These are phyloP conservation scores for Mola mola DNA, from an alignment of 2,113 vertebrate genomes.

Conservation along the genomic window DNA sequence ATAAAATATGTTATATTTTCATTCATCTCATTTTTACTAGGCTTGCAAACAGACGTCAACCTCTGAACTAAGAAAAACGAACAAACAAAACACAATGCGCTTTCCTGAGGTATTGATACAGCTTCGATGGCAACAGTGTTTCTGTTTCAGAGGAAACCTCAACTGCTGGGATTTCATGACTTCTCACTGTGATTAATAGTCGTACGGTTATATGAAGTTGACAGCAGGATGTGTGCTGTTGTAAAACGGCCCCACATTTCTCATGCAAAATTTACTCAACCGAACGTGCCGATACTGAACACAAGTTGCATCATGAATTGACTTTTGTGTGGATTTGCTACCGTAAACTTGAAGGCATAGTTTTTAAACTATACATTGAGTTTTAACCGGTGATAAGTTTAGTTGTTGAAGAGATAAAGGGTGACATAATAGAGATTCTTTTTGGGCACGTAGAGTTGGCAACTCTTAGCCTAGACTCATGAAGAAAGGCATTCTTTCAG, in stretches of 20 bases:
- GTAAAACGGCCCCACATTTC: slow-evolving; percentile 25
- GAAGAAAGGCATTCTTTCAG: slow-evolving; percentile 24
- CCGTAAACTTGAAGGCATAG: background rate
- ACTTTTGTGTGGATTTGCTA: background rate
- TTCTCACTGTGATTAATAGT: slow-evolving; percentile 51
- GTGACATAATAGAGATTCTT: slow-evolving; percentile 1
- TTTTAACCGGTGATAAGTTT: slow-evolving; percentile 32
- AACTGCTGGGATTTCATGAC: slow-evolving; percentile 49
- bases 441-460: slow-evolving; percentile 7
- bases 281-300: background rate
- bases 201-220: slow-evolving; percentile 25
- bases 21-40: too few relatives aligned
- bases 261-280: slow-evolving; percentile 2
- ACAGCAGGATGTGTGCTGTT: slow-evolving; percentile 61
- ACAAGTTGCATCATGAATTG: background rate
- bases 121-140: slow-evolving; percentile 10
- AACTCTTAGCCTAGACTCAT: background rate
- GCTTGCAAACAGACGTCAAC: too few relatives aligned
- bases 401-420: slow-evolving; percentile 15
- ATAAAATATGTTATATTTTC: too few relatives aligned
- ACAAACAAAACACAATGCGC: background rate
- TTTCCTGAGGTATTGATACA: slow-evolving; percentile 9
- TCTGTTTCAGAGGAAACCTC: slow-evolving; percentile 58
- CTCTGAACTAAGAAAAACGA: too few relatives aligned
- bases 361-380: too few relatives aligned